Base-by-base conservation (phyloP, 2,888 invertebrate genomes). In the Hypolimnas misippus region DNA sequence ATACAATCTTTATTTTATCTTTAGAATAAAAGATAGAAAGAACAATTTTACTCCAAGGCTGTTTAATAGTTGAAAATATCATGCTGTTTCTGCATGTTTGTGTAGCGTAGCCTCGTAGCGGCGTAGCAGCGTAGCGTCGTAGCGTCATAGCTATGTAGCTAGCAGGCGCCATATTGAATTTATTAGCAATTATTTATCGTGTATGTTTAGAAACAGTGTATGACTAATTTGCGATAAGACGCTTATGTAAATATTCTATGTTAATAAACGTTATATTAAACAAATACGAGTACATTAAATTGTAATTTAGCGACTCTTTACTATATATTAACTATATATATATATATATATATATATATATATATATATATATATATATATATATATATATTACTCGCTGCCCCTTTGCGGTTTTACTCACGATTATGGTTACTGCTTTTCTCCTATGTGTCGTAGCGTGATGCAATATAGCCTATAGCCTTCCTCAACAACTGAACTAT, bases 151-250 rank as follows among this genome's bases (percentile, higher is more conserved):
- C 46, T 40, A n/a, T 6, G 7, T n/a, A 2, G 17, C 7, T 42
- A 16, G 10, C n/a, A n/a, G n/a, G n/a, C n/a, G 42, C 17, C 42
- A 42, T 42, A 17, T 42, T 16, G 42, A 42, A 42, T 42, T 16
- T 14, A 42, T 17, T 17, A 42, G 8, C 7, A 17, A 10, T 42
- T 3, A 42, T 17, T 42, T 42, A 42, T 3, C 10, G 0, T 42
- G 42, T 42, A 2, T 42, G 10, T 42, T 42, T 42, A 8, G 10
- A n/a, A n/a, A n/a, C n/a, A 42, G 16, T 10, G 1, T 16, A 42
- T 17, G 17, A 17, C 8, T 42, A 42, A 42, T 42, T 42, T 7
- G 7, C 6, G 8, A 40, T 40, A 40, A 16, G 40, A 14, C 7
- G 7, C 14, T 40, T 7, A 40, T 40, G 14, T 4, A 16, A 6